phyloP scores from a whole-genome alignment of 2,113 vertebrate genomes.

The Gasterosteus aculeatus region DNA sequence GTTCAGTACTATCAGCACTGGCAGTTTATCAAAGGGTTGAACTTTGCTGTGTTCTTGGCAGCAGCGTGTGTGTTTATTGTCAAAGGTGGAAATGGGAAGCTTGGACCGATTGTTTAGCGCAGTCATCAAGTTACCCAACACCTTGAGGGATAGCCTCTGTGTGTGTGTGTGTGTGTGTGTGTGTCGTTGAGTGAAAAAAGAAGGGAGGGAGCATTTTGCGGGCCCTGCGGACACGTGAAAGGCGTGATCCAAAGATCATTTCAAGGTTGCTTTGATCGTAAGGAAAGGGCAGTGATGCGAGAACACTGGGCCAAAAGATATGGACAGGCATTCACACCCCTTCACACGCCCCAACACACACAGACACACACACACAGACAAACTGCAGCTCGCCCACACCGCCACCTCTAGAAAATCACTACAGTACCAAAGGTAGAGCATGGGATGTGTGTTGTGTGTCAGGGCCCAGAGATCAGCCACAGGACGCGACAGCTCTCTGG shows the following conservation, averaged over 20 bases:
- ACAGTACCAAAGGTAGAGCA: slow-evolving; percentile 20
- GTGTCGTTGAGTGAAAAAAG: slow-evolving; percentile 19
- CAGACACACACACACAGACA: background rate
- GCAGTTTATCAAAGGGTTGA: slow-evolving; percentile 30
- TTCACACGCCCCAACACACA: background rate
- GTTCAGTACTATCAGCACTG: slow-evolving; percentile 8
- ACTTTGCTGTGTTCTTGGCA: slow-evolving; percentile 38
- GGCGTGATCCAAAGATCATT: slow-evolving; percentile 55
- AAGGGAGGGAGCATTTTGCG: slow-evolving; percentile 44
- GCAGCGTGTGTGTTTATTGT: slow-evolving; percentile 56
- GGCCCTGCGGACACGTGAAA: slow-evolving; percentile 55
- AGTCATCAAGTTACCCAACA: slow-evolving; percentile 56
- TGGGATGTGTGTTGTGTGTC: slow-evolving; percentile 16
- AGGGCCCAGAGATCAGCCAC: slow-evolving; percentile 57
- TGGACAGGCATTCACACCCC: background rate
- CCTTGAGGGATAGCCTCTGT: slow-evolving; percentile 26
- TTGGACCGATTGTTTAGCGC: slow-evolving; percentile 50
- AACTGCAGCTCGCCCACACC: background rate
- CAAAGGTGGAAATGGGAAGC: slow-evolving; percentile 23
- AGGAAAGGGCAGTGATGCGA: slow-evolving; percentile 40
- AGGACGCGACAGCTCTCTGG: slow-evolving; percentile 49
- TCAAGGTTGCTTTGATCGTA: slow-evolving; percentile 68
- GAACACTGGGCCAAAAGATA: slow-evolving; percentile 26
- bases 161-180: slow-evolving; percentile 21
- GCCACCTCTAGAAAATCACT: slow-evolving; percentile 40